Conservation (phyloP, 2,888 invertebrate genomes). For the Thymelicus acteon region DNA sequence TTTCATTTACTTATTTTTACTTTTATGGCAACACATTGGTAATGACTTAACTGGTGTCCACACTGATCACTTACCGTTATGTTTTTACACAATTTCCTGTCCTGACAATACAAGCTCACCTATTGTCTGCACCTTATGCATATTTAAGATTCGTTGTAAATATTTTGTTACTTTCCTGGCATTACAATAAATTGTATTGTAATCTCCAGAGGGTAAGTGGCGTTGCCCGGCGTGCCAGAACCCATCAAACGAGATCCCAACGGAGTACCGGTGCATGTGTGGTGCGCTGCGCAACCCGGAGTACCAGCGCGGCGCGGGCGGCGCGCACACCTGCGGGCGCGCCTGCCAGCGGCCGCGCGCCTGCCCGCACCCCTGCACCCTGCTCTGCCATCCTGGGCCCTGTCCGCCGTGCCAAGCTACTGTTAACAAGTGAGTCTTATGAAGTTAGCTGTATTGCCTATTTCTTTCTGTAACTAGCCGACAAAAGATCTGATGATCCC, state of each 20-base stretch:
- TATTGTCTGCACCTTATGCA: too few species aligned
- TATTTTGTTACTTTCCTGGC: too few species aligned
- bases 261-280: conserved; percentile 96
- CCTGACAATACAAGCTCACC: too few species aligned
- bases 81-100: too few species aligned
- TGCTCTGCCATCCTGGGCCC: conserved; percentile 97
- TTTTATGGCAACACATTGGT: too few species aligned
- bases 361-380: conserved; percentile 88
- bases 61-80: too few species aligned
- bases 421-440: conserved; percentile 80
- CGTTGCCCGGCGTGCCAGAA: conserved; percentile 98
- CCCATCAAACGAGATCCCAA: conserved; percentile 89
- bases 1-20: too few species aligned
- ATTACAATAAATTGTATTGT: too few species aligned
- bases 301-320: conserved; percentile 87
- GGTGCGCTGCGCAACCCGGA: conserved; percentile 91
- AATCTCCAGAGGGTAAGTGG: conserved; percentile 90
- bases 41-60: too few species aligned
- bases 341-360: conserved; percentile 88
- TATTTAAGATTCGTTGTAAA: too few species aligned
- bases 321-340: conserved; percentile 97
- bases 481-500: too few species aligned
- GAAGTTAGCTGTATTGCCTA: background rate
- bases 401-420: conserved; percentile 95
- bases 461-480: too few species aligned